A percentile compares a stretch with the other conserved stretches of the same genome.
phyloP scores from a whole-genome alignment of 1,140 invertebrate species.

The Aphelinus atriplicis region DNA sequence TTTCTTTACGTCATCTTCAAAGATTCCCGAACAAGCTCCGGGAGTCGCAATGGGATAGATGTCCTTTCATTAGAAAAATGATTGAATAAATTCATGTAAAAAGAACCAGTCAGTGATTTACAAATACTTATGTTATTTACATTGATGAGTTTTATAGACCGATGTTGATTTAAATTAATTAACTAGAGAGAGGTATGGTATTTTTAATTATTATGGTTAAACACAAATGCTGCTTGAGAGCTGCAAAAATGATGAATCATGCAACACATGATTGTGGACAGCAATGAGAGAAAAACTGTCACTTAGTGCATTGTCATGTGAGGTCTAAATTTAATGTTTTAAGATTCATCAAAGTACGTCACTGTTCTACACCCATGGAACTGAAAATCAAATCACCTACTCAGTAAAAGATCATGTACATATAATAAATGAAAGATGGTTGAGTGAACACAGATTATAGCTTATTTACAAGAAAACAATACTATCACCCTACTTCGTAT shows the following conservation, averaged over 20 bases:
- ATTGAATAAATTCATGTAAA: slow-evolving; percentile 19
- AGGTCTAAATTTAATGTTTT: background rate
- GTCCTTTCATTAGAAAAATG: too few relatives aligned
- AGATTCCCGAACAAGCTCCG: too few relatives aligned
- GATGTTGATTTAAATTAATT: slow-evolving; percentile 39
- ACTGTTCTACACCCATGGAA: slow-evolving; percentile 8
- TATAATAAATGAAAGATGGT: slow-evolving; percentile 25
- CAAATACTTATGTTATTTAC: slow-evolving; percentile 34
- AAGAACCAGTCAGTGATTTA: slow-evolving; percentile 17
- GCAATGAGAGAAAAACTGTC: slow-evolving; percentile 15
- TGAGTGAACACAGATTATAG: slow-evolving; percentile 11
- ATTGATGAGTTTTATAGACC: slow-evolving; percentile 11
- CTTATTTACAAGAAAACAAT: slow-evolving; percentile 22
- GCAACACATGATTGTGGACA: slow-evolving; percentile 46
- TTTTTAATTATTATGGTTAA: slow-evolving; percentile 43
- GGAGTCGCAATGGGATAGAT: too few relatives aligned
- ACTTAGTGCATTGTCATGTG: background rate
- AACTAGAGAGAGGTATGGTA: slow-evolving; percentile 37
- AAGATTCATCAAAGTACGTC: slow-evolving; percentile 1
- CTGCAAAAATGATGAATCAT: slow-evolving; percentile 49
- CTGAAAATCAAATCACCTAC: slow-evolving; percentile 12
- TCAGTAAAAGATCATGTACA: slow-evolving; percentile 10
- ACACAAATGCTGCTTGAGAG: slow-evolving; percentile 41
- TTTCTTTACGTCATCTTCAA: too few relatives aligned
- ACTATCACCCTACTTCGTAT: background rate